Evolutionary conservation across 2,113 vertebrate genomes (phyloP).

Genomic region (Tenrec ecaudatus): DNA sequence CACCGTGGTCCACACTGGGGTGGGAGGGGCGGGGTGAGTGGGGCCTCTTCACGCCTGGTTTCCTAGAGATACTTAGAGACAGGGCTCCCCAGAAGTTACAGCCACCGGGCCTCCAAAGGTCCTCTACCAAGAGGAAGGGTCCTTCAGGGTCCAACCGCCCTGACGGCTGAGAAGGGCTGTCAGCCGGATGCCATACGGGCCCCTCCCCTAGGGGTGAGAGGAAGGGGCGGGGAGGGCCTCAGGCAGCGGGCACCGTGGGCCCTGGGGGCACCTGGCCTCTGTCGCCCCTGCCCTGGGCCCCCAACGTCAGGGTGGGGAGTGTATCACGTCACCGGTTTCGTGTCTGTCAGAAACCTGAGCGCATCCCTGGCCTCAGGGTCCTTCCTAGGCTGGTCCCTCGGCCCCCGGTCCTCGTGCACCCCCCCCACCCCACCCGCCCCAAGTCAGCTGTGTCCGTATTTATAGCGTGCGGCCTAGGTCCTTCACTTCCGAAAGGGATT

Average conservation of each 20-base stretch:
- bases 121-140: neutral
- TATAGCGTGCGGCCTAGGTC: slow-evolving; percentile 37
- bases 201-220: too few species aligned
- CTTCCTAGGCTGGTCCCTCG: neutral
- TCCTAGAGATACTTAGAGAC: too few species aligned
- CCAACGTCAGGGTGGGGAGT: neutral
- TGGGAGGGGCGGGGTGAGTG: neutral
- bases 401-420: neutral
- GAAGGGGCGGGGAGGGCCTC: too few species aligned
- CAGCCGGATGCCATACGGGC: too few species aligned
- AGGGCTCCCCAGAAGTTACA: too few species aligned
- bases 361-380: neutral
- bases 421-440: neutral
- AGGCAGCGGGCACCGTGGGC: too few species aligned
- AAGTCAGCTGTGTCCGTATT: slow-evolving; percentile 74
- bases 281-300: neutral
- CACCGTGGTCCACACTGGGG: neutral
- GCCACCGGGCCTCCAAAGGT: neutral
- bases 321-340: neutral
- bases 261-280: neutral
- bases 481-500: slow-evolving; percentile 71
- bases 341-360: slow-evolving; percentile 18
- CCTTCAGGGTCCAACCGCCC: neutral
- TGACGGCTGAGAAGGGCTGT: too few species aligned
- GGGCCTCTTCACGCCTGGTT: neutral